Percentiles rank a stretch among this genome's conserved stretches.
Conservation (phyloP, 2,113 vertebrate species). For the Oncorhynchus tshawytscha region DNA sequence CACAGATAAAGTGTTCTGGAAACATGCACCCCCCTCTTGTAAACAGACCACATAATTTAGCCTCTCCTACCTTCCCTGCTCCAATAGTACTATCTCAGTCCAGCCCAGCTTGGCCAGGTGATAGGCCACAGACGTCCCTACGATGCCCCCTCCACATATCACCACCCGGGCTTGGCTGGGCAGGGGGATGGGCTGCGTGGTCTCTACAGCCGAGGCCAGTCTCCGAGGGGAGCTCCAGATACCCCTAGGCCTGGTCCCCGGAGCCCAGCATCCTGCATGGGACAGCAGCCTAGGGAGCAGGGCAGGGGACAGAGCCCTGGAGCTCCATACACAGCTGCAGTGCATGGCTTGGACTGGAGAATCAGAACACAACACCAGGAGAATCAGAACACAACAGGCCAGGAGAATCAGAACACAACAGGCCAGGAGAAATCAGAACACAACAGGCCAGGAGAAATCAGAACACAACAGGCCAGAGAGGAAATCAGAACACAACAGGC, state of each 20-base stretch:
- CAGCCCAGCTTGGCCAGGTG: slow-evolving; percentile 94
- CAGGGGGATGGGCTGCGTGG: slow-evolving; percentile 59
- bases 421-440: too few species aligned
- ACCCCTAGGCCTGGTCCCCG: slow-evolving; percentile 24
- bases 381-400: too few species aligned
- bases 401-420: too few species aligned
- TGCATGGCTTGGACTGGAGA: slow-evolving; percentile 65
- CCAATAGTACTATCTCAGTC: slow-evolving; percentile 89
- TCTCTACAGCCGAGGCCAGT: slow-evolving; percentile 57
- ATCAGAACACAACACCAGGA: neutral
- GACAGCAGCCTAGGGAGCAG: slow-evolving; percentile 79
- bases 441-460: too few species aligned
- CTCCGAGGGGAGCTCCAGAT: slow-evolving; percentile 46
- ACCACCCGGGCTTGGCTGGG: slow-evolving; percentile 87
- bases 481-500: too few species aligned
- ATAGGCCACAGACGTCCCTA: slow-evolving; percentile 93
- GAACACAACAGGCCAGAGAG: too few species aligned
- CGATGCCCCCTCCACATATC: slow-evolving; percentile 92
- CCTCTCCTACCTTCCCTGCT: slow-evolving; percentile 91
- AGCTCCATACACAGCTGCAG: slow-evolving; percentile 72
- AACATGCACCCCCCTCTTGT: neutral
- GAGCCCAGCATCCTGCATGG: slow-evolving; percentile 52
- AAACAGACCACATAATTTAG: neutral
- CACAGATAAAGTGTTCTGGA: neutral
- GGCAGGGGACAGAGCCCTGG: slow-evolving; percentile 56